Evolutionary conservation across 2,113 vertebrate species (phyloP).

Genomic region (Strix uralensis): DNA sequence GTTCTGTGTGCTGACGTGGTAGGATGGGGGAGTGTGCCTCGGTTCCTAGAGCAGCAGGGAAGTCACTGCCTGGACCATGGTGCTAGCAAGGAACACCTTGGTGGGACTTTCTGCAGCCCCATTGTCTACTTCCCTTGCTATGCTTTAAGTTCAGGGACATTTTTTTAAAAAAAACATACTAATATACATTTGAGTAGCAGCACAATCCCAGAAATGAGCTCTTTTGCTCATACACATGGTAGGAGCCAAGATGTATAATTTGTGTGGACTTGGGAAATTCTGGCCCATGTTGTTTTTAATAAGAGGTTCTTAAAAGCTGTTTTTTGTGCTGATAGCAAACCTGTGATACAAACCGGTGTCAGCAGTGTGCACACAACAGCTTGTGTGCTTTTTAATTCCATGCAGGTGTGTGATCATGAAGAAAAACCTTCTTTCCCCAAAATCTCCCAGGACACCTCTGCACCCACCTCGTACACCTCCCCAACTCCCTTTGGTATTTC

Average conservation of each 20-base stretch:
- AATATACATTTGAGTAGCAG: background rate
- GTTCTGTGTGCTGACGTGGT: background rate
- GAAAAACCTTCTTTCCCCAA: background rate
- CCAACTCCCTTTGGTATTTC: background rate
- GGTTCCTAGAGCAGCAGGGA: background rate
- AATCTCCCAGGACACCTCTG: accelerated
- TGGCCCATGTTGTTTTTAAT: background rate
- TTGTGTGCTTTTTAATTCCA: background rate
- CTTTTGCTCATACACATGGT: background rate
- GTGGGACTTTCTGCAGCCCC: background rate
- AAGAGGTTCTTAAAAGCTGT: background rate
- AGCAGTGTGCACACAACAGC: background rate
- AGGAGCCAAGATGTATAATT: background rate
- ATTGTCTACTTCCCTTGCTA: background rate
- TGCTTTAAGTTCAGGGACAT: background rate
- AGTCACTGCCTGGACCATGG: background rate
- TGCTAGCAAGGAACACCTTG: accelerated
- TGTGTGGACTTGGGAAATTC: background rate
- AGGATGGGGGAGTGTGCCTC: accelerated
- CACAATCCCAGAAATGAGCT: background rate
- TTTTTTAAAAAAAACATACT: background rate
- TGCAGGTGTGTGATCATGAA: accelerated
- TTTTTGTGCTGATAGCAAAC: background rate
- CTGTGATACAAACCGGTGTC: background rate
- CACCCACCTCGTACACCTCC: background rate